These are phyloP conservation scores for Limosa lapponica DNA, from an alignment of 2,797 vertebrate genomes.

Conservation along the genomic window DNA sequence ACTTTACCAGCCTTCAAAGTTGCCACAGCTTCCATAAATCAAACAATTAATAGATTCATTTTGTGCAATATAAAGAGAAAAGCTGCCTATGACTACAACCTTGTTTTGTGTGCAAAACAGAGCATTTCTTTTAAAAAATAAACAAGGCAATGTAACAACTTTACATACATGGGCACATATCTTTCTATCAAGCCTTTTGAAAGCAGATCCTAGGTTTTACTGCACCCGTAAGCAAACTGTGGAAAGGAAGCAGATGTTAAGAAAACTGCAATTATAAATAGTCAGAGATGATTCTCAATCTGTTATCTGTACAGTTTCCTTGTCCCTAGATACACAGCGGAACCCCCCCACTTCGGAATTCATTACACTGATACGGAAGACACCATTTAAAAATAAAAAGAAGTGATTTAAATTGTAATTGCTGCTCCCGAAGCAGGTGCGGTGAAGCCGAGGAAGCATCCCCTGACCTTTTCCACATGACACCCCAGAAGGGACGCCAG, in stretches of 20 bases:
- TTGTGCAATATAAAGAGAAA: neutral
- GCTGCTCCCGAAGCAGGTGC: neutral
- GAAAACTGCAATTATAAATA: neutral
- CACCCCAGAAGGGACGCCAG: neutral
- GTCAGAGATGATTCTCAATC: neutral
- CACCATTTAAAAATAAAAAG: neutral
- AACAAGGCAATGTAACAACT: neutral
- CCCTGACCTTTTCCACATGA: conserved; percentile 23
- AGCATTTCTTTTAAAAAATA: neutral
- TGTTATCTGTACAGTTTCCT: neutral
- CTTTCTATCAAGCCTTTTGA: neutral
- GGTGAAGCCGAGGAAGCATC: neutral
- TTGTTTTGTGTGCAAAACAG: neutral
- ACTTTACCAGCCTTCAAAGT: neutral
- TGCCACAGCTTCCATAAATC: neutral
- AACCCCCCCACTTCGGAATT: neutral
- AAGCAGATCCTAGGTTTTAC: neutral
- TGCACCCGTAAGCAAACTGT: neutral
- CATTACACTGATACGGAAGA: neutral
- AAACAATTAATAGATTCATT: neutral
- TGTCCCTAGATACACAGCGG: neutral
- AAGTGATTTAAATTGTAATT: neutral
- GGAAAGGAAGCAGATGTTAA: conserved; percentile 24
- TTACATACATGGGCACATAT: neutral
- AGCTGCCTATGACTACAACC: neutral